These are phyloP conservation scores for Charina bottae DNA, from an alignment of 2,113 vertebrate genomes.

Conservation along the genomic window DNA sequence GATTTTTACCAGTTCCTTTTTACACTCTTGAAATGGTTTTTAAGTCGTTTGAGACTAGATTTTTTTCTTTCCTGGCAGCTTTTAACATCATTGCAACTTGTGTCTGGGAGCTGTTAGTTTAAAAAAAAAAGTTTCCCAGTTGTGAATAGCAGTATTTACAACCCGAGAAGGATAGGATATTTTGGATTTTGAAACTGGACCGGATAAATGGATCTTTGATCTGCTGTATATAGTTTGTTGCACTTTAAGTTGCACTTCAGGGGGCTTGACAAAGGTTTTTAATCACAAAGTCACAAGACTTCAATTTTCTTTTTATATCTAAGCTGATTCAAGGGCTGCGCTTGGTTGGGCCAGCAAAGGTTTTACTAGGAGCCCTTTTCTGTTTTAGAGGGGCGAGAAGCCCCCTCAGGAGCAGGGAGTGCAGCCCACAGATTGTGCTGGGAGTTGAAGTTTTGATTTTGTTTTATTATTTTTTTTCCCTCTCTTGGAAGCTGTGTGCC, in stretches of 20 bases:
- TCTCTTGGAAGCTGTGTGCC: conserved; percentile 91
- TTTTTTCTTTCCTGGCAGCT: conserved; percentile 88
- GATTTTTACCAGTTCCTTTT: conserved; percentile 98
- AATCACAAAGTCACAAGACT: conserved; percentile 88
- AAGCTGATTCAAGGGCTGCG: conserved; percentile 83
- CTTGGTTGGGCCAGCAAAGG: conserved; percentile 71
- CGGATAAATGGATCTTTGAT: conserved; percentile 77
- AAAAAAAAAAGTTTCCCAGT: conserved; percentile 68
- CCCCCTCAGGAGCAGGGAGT: conserved; percentile 67
- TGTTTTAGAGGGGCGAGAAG: conserved; percentile 69
- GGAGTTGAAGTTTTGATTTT: conserved; percentile 76
- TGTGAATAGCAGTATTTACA: conserved; percentile 76
- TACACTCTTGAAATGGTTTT: conserved; percentile 97
- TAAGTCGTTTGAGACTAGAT: conserved; percentile 89
- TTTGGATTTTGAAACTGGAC: conserved; percentile 82
- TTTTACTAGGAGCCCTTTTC: conserved; percentile 79
- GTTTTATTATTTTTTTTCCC: conserved; percentile 77
- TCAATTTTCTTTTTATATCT: conserved; percentile 87
- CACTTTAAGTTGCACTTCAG: conserved; percentile 98
- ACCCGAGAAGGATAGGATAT: conserved; percentile 72
- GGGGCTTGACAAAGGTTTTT: conserved; percentile 93
- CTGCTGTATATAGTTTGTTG: conserved; percentile 94
- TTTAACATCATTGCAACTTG: conserved; percentile 89
- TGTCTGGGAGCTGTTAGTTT: conserved; percentile 83
- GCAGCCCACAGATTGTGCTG: conserved; percentile 76